phyloP scores from a whole-genome alignment of 2,797 vertebrate genomes.

The Morelia viridis region DNA sequence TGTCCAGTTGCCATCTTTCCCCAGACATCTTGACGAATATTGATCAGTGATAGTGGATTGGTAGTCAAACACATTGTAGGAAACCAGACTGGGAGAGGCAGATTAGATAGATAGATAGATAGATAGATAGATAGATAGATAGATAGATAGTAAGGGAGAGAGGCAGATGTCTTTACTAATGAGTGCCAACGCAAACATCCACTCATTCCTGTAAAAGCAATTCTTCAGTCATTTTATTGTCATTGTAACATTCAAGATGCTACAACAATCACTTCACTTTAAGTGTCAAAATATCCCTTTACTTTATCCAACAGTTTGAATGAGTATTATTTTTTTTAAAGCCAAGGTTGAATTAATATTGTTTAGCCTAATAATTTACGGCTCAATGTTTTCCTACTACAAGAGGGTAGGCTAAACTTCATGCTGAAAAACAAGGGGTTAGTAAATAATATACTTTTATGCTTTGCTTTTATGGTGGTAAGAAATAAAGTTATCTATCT shows the following conservation, averaged over 20 bases:
- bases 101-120: no score
- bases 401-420: conserved; percentile 36
- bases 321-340: conserved; percentile 10
- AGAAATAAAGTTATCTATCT: not conserved
- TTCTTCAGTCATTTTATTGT: conserved; percentile 56
- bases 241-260: conserved; percentile 34
- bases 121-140: no score
- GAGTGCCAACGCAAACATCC: no score
- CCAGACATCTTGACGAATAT: no score
- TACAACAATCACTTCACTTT: not conserved
- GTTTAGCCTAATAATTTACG: conserved; percentile 6
- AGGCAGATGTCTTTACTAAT: no score
- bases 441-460: conserved; percentile 15
- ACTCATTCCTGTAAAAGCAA: not conserved
- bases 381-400: not conserved
- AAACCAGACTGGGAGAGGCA: no score
- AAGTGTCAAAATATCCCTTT: not conserved
- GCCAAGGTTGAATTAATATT: not conserved
- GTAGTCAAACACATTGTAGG: no score
- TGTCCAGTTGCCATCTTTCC: no score
- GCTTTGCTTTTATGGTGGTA: not conserved
- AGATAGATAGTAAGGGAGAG: no score
- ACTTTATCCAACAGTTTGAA: not conserved
- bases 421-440: conserved; percentile 18
- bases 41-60: no score